A percentile compares a stretch with the other conserved stretches of the same genome.
Evolutionary conservation across 2,113 vertebrate species (phyloP).

Genomic region (Sinosuthora webbiana): DNA sequence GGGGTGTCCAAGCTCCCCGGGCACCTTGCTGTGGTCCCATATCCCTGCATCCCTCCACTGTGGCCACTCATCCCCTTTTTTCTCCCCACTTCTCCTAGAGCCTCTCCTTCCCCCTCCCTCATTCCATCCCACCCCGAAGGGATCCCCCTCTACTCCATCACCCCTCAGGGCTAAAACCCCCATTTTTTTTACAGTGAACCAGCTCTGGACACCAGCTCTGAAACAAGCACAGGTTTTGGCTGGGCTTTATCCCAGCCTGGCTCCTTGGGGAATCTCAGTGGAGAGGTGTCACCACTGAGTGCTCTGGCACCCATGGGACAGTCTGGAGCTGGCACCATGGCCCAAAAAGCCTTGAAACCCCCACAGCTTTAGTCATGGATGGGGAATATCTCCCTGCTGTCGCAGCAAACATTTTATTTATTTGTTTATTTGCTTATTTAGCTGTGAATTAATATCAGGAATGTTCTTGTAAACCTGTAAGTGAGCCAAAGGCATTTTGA

Average conservation of each 20-base stretch:
- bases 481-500: background rate
- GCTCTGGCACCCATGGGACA: background rate
- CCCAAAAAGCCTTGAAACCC: background rate
- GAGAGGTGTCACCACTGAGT: background rate
- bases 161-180: background rate
- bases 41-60: accelerated
- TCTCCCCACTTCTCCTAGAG: accelerated
- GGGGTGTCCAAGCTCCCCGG: background rate
- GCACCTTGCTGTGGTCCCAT: accelerated
- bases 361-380: background rate
- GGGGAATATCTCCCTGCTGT: background rate
- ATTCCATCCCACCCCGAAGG: background rate
- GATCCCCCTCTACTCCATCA: background rate
- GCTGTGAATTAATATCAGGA: background rate
- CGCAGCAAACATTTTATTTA: background rate
- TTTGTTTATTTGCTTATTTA: background rate
- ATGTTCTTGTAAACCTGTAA: accelerated
- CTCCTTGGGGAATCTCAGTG: background rate
- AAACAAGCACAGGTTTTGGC: background rate
- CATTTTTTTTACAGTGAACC: background rate
- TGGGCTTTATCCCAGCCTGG: accelerated
- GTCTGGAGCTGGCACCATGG: accelerated
- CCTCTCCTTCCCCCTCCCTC: background rate
- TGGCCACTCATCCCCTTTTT: background rate
- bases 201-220: background rate